Conservation (phyloP, 2,888 invertebrate species). For the Clistopyga incitator region DNA sequence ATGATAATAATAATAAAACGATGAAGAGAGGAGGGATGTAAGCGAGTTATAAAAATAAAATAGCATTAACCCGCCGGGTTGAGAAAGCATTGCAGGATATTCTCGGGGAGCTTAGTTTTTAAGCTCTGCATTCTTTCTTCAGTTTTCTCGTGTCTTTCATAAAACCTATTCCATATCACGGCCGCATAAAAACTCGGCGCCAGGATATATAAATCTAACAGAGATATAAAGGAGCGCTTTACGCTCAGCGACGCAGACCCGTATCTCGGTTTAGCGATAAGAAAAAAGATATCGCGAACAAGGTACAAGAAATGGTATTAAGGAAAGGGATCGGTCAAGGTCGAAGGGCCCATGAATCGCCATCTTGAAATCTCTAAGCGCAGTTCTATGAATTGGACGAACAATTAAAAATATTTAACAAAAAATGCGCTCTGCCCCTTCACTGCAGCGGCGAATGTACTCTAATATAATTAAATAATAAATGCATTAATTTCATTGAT, state of each 20-base stretch:
- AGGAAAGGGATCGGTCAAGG: neutral
- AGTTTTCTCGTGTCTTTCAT: neutral
- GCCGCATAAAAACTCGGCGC: constrained; percentile 1
- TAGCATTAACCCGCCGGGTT: constrained; percentile 5
- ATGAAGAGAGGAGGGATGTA: neutral
- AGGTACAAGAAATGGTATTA: constrained; percentile 4
- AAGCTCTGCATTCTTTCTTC: neutral
- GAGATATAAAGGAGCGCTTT: constrained; percentile 2
- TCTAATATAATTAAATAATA: no score
- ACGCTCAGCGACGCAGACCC: neutral
- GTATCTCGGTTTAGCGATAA: neutral
- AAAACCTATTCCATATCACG: neutral
- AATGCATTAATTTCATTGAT: no score
- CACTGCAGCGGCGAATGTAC: no score
- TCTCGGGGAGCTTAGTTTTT: neutral
- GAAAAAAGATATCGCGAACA: neutral
- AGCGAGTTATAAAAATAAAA: neutral
- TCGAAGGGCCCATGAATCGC: constrained; percentile 25
- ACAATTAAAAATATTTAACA: no score
- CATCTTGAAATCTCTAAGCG: no score
- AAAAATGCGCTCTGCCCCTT: no score
- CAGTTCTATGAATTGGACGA: no score
- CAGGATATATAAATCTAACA: neutral
- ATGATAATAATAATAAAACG: neutral
- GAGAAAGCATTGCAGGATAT: constrained; percentile 3